These are phyloP conservation scores for Paragorgia papillata DNA, from an alignment of 92 coral and sea anemone species.

Conservation along the genomic window DNA sequence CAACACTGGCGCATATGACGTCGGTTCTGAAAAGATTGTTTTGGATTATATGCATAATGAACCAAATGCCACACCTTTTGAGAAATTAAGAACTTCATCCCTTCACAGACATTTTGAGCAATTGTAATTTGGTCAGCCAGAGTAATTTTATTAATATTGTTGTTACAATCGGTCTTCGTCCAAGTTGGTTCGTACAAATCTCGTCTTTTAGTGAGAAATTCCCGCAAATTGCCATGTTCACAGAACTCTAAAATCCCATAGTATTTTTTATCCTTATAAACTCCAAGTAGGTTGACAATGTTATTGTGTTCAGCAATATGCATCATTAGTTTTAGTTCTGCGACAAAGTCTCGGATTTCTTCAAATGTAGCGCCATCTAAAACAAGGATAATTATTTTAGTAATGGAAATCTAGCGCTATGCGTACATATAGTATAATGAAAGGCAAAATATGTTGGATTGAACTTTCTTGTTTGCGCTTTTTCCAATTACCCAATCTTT, in stretches of 20 bases:
- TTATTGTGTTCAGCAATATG: conserved; percentile 81
- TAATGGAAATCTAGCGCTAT: no score
- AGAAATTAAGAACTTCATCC: conserved; percentile 83
- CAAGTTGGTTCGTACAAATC: conserved; percentile 73
- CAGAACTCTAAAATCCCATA: conserved; percentile 84
- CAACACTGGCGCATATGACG: not conserved
- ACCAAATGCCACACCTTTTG: conserved; percentile 57
- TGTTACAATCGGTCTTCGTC: conserved; percentile 59
- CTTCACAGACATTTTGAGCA: conserved; percentile 70
- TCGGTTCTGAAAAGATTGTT: not conserved
- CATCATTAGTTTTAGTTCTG: conserved; percentile 83
- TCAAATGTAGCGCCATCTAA: conserved; percentile 58
- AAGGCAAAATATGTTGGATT: no score
- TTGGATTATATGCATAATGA: not conserved
- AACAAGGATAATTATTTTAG: not conserved
- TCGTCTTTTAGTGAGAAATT: conserved; percentile 73
- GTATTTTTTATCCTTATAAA: conserved; percentile 64
- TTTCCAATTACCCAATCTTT: no score
- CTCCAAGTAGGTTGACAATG: conserved; percentile 79
- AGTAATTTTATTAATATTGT: conserved; percentile 62
- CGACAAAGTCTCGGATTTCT: conserved; percentile 78
- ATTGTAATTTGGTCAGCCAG: conserved; percentile 62
- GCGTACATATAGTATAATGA: no score
- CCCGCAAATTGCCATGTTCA: conserved; percentile 68
- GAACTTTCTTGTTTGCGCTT: no score